Evolutionary conservation across 1,140 invertebrate genomes (phyloP), one percentile per base, ranked within the genome.

Genomic region (Penaeus chinensis): DNA sequence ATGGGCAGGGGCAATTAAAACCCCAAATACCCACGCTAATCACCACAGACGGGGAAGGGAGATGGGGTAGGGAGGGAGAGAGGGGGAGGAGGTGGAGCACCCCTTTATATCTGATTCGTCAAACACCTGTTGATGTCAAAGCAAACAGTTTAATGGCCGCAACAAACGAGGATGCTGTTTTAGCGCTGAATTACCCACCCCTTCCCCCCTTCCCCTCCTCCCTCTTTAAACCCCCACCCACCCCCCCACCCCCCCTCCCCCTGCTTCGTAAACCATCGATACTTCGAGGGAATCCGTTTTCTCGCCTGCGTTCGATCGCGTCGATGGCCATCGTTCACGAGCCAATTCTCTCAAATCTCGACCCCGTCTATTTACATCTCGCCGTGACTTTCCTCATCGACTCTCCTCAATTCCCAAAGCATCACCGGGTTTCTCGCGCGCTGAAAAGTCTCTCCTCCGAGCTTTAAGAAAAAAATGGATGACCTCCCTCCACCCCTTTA

Each of bases 101-200:
- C 27, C 71, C 71, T 74, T 74, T 74, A 37, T 85, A 85, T 85
- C 76, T 77, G 61, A 37, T 60, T 77, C 82, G 79, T 87, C 85
- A 87, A 82, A 87, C 85, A 87, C 85, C 79, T 87, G 85, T 27
- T 87, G 78, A 76, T 77, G 79, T 76, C 47, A 87, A 87, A 87
- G 85, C 85, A 82, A 87, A 81, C 85, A 87, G 80, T 87, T 87
- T 87, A 82, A 87, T 82, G 85, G 79, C 79, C n/a, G 11, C 63
- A 87, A 87, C 85, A 87, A 87, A 87, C 79, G 85, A 87, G 79
- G 78, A 19, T 76, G 16, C 24, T 82, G 78, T 87, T 82, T 87
- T 74, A 65, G 60, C 47, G 60, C 79, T 66, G 54, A 76, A 76
- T 82, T 63, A 80, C 84, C 32, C 42, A 22, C 54, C 60, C 24